Base-by-base conservation (phyloP, 2,113 vertebrate species). In the Meles meles region DNA sequence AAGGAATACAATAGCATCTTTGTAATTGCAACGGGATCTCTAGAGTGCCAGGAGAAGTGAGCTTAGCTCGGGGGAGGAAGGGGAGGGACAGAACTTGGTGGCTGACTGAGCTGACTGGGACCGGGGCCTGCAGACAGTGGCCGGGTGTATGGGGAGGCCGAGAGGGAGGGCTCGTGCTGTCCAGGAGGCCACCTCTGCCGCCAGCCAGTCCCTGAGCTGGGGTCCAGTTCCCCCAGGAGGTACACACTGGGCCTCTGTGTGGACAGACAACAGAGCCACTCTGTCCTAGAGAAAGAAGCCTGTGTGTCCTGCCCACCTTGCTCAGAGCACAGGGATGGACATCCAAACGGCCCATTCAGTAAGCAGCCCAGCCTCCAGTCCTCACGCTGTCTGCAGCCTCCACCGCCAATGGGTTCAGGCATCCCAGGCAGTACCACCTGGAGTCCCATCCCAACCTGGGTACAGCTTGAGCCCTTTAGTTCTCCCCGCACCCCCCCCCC, bases 161-260 rank as follows among this genome's bases (percentile, higher is more conserved):
- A 39, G 44, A 42, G 47, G 6, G 18, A 44, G 21, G 5, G 27
- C 20, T 42, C 34, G 3, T 11, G 42, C 49, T 61, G 12, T 52
- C 65, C 44, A 59, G 63, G 65, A 93, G 63, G 88, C 88, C 91
- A 95, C 37, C 29, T 4, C 52, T 23, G 85, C 61, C 0, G 1
- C 65, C 14, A 4, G 81, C 69, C 95, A 80, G 93, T 14, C 44
- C 57, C 93, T 52, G 21, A 63, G 87, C 88, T 0, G 18, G 91
- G 92, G 17, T 34, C 47, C 42, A 44, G 74, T 47, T 63, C 61
- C 59, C 92, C 39, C 44, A 2, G 14, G 44, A 93, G 37, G 52
- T 80, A 55, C 55, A 94, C 93, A 95, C 87, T 71, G 96, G 77
- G 93, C 67, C 47, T 97, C 93, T 94, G 74, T 96, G 92, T 74